phyloP scores from a whole-genome alignment of 2,797 vertebrate genomes.

The Spea hammondii region DNA sequence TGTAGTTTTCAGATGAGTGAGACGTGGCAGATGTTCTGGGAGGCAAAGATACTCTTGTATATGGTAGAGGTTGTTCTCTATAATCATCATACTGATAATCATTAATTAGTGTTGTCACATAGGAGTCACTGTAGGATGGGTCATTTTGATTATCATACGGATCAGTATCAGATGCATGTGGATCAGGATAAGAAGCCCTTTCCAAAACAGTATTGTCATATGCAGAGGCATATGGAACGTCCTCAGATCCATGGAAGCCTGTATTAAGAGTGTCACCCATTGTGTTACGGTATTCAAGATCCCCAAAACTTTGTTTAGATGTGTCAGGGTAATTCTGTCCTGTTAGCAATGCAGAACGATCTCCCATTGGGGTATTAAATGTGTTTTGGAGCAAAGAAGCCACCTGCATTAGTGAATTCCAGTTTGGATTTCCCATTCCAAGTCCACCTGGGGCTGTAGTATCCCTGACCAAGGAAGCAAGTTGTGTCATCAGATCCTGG shows the following conservation, averaged over 20 bases:
- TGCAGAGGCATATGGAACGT: not conserved
- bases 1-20: not conserved
- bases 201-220: not conserved
- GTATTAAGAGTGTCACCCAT: too few relatives aligned
- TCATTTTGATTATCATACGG: not conserved
- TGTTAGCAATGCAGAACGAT: not conserved
- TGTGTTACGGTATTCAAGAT: not conserved
- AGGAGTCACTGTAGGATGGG: not conserved
- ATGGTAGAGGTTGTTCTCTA: not conserved
- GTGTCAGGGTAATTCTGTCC: not conserved
- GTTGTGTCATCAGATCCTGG: not conserved
- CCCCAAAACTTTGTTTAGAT: slow-evolving; percentile 1
- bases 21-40: not conserved
- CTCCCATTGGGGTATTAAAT: not conserved
- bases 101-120: not conserved
- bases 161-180: not conserved
- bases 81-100: not conserved
- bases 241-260: too few relatives aligned
- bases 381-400: not conserved
- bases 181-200: not conserved
- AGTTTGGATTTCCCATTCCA: not conserved
- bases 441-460: not conserved
- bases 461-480: slow-evolving; percentile 7
- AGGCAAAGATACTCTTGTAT: slow-evolving; percentile 21
- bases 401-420: not conserved